phyloP scores from a whole-genome alignment of 2,113 vertebrate genomes.

The Heliornis fulica region DNA sequence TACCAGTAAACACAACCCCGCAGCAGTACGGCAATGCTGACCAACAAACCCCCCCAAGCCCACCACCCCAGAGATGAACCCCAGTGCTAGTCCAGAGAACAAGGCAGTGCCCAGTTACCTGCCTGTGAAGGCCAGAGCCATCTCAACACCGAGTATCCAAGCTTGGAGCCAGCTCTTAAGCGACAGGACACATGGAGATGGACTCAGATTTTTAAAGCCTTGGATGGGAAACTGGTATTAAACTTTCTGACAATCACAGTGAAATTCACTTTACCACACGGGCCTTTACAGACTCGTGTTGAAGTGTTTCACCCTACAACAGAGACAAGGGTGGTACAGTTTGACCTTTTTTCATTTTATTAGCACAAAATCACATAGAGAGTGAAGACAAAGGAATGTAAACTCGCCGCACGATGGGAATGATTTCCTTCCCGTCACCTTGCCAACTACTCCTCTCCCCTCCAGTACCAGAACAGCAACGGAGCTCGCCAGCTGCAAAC shows the following conservation, averaged over 20 bases:
- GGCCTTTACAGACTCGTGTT: not conserved
- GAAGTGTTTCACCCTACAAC: not conserved
- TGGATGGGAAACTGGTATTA: not conserved
- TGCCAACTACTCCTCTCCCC: not conserved
- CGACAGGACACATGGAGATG: no score
- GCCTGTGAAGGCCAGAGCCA: no score
- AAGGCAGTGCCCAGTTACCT: no score
- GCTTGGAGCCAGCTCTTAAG: no score
- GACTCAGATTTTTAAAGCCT: not conserved
- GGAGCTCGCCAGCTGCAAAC: not conserved
- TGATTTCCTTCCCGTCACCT: not conserved
- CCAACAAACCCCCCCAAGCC: no score
- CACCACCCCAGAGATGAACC: no score
- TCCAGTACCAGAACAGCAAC: not conserved
- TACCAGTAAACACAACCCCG: no score
- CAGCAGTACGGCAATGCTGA: no score
- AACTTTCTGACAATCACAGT: not conserved
- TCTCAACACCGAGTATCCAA: no score
- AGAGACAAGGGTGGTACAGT: not conserved
- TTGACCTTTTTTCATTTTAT: constrained; percentile 41
- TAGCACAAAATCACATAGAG: constrained; percentile 35
- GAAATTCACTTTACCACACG: not conserved
- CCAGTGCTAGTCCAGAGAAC: no score
- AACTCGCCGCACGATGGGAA: not conserved
- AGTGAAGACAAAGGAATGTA: constrained; percentile 1